These are phyloP conservation scores for Trichopria drosophilae DNA, from an alignment of 2,888 invertebrate genomes.

Conservation along the genomic window DNA sequence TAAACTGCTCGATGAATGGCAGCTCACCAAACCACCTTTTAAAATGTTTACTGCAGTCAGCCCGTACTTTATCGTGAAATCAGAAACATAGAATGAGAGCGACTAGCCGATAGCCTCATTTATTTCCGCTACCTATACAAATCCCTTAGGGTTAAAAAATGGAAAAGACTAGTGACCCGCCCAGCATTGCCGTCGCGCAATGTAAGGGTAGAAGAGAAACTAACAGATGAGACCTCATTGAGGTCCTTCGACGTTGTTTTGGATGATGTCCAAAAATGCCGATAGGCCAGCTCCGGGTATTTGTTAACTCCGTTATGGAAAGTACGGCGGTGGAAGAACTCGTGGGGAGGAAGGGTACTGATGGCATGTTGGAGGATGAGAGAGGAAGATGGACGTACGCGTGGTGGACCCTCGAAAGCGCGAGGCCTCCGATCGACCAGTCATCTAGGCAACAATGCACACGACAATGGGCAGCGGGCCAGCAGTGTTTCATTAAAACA, in stretches of 20 bases:
- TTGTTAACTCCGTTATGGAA: slow-evolving; percentile 39
- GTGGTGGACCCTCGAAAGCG: slow-evolving; percentile 44
- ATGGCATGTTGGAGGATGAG: slow-evolving; percentile 27
- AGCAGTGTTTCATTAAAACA: slow-evolving; percentile 58
- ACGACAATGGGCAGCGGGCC: slow-evolving; percentile 56
- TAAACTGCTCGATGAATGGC: no score
- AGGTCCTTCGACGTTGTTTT: slow-evolving; percentile 46
- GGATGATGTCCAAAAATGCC: slow-evolving; percentile 48
- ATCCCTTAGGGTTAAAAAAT: slow-evolving; percentile 33
- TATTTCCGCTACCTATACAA: slow-evolving; percentile 33
- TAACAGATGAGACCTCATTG: slow-evolving; percentile 29
- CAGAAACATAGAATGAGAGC: not conserved
- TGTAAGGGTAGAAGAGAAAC: slow-evolving; percentile 28
- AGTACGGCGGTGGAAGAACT: slow-evolving; percentile 28
- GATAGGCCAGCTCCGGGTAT: no score
- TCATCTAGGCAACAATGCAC: slow-evolving; percentile 51
- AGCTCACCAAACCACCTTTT: no score
- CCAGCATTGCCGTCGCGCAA: slow-evolving; percentile 11
- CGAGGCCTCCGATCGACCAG: slow-evolving; percentile 53
- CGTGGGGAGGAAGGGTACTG: slow-evolving; percentile 22
- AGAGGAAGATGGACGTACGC: slow-evolving; percentile 27
- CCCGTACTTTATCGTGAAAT: no score
- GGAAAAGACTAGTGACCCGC: slow-evolving; percentile 22
- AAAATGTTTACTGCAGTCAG: no score
- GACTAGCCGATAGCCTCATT: slow-evolving; percentile 30